Evolutionary conservation across 1,140 invertebrate species (phyloP), one percentile per base, ranked within the genome.

Genomic region (Pseudoatta argentina): DNA sequence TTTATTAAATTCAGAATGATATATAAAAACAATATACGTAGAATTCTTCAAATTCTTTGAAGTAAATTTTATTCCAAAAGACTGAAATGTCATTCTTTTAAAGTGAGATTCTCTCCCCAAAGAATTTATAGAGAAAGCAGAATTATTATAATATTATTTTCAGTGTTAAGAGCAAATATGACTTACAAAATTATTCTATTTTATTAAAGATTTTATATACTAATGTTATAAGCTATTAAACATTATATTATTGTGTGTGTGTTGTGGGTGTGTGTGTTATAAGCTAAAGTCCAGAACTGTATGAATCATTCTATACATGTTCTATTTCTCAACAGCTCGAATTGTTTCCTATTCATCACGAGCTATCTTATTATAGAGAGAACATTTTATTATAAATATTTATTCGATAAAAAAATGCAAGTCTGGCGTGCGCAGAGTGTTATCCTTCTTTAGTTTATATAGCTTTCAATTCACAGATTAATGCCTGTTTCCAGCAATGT

Each of bases 381-480:
- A 63, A 30, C 7, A 34, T 2, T 30, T 14, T 53, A 39, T 79
- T 67, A 24, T 53, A 24, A 79, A 79, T 66, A 53, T 53, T 0
- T 14, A 79, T 34, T 24, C 27, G 16, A 8, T 79, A 7, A 78
- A 66, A 53, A 78, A 51, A 21, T 24, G 21, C 59, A 64, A 21
- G 18, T 64, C 34, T 61, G 30, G 1, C 24, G n/a, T 53, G 53
- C 27, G 10, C 24, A 77, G n/a, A 34, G 8, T 39, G 14, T 48
- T 66, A 66, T 67, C 24, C 27, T 79, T 18, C 14, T 79, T 48
- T 6, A 53, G 24, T 67, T 79, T 55, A 51, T 30, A 6, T 79
- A 4, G n/a, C 30, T 67, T 79, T 79, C 63, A 69, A 6, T 53
- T 12, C 14, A 16, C 30, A 14, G 63, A 79, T 79, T 79, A 44